These are phyloP conservation scores for Lemur catta DNA, from an alignment of 2,797 vertebrate genomes.

Conservation along the genomic window DNA sequence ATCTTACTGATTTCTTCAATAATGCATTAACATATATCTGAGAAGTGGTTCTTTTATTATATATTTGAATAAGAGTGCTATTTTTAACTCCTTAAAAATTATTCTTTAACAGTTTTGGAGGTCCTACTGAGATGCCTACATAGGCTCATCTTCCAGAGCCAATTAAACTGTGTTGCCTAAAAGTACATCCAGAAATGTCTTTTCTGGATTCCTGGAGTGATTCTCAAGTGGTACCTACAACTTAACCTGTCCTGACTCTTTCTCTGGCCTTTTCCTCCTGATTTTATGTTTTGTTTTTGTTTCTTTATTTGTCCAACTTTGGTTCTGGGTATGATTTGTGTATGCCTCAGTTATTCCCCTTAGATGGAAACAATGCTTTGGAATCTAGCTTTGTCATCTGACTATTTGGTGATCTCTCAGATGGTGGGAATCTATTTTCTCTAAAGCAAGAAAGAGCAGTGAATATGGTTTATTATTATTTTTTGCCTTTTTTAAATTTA, in stretches of 20 bases:
- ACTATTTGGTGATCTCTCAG: background rate
- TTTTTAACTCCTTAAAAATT: background rate
- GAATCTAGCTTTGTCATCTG: background rate
- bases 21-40: background rate
- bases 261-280: background rate
- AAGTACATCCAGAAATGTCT: background rate
- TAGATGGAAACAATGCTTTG: background rate
- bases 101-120: background rate
- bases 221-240: background rate
- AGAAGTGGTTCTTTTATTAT: background rate
- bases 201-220: background rate
- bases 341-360: background rate
- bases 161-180: background rate
- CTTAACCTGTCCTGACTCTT: background rate
- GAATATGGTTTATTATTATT: background rate
- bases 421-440: background rate
- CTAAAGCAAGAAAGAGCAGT: background rate
- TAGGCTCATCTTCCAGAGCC: background rate
- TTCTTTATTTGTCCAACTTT: background rate
- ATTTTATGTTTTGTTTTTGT: background rate
- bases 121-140: background rate
- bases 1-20: background rate
- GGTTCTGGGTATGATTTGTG: background rate
- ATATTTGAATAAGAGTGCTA: background rate
- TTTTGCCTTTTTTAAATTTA: background rate